Base-by-base conservation (phyloP, 2,888 invertebrate genomes). In the Athalia circularis region DNA sequence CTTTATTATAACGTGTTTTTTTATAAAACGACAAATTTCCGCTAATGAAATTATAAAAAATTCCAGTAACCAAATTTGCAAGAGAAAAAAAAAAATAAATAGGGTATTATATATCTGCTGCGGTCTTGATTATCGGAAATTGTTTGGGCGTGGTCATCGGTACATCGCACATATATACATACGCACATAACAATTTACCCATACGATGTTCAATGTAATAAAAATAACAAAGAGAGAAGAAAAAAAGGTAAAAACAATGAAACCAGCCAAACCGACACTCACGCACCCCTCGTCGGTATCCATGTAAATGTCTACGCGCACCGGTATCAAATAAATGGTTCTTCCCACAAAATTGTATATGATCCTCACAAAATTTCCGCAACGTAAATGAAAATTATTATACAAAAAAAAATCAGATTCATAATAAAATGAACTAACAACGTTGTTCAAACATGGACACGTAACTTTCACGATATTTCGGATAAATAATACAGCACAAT, bases 61-160 rank as follows among this genome's bases (percentile, higher is more conserved):
- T 59, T 59, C 72, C 57, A 59, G 59, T 72, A 72, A 72, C 59
- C 57, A 9, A 43, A 15, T 74, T 11, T n/a, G 62, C 54, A 8
- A 9, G 47, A 29, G 64, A 65, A 68, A 48, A 72, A 50, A 50
- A 29, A 13, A 59, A 47, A 72, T 45, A 52, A 47, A 59, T 59
- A 59, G 43, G 47, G 62, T 50, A 75, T 62, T 50, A 62, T 62
- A 61, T 61, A 75, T 62, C 75, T 62, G 62, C 29, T 29, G 50
- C 62, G 75, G 50, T 75, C 75, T 75, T 64, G 75, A 75, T 75
- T 64, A 75, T 64, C 62, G 75, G 75, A 75, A 75, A 75, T 75
- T 75, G 75, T 75, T 75, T 75, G 75, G 75, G 75, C 75, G 75
- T 75, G 75, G 64, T 52, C 75, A 50, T 29, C 52, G 57, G 59